Evolutionary conservation across 2,797 vertebrate genomes (phyloP).

Genomic region (Eospalax fontanierii): DNA sequence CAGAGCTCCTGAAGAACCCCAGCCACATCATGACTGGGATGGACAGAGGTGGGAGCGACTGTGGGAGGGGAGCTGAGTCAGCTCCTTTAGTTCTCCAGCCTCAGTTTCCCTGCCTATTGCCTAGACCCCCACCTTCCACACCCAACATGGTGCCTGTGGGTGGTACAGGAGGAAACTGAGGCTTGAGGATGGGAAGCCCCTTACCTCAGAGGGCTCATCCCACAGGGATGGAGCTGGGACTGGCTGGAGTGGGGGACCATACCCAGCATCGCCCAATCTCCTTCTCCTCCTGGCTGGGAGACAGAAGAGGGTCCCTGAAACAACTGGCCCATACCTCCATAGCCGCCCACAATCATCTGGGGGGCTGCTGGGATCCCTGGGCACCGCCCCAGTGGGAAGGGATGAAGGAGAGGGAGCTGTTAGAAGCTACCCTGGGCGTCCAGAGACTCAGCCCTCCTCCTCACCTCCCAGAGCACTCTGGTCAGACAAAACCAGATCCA

Average conservation of each 20-base stretch:
- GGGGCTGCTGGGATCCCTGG: neutral
- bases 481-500: neutral
- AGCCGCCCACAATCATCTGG: neutral
- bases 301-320: neutral
- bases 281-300: no score
- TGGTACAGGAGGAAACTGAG: neutral
- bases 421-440: neutral
- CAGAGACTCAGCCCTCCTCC: neutral
- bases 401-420: neutral
- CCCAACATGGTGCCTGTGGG: neutral
- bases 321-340: neutral
- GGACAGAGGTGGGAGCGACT: neutral
- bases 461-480: neutral
- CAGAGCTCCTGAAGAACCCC: neutral
- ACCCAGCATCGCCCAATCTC: neutral
- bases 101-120: neutral
- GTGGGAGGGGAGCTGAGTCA: neutral
- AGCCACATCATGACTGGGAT: neutral
- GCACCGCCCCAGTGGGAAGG: neutral
- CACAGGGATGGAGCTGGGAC: neutral
- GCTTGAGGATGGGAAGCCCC: neutral
- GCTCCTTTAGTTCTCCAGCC: neutral
- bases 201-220: no score
- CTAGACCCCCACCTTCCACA: neutral
- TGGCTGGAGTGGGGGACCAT: neutral